Conservation (phyloP, 2,113 vertebrate species). For the Naja naja region DNA sequence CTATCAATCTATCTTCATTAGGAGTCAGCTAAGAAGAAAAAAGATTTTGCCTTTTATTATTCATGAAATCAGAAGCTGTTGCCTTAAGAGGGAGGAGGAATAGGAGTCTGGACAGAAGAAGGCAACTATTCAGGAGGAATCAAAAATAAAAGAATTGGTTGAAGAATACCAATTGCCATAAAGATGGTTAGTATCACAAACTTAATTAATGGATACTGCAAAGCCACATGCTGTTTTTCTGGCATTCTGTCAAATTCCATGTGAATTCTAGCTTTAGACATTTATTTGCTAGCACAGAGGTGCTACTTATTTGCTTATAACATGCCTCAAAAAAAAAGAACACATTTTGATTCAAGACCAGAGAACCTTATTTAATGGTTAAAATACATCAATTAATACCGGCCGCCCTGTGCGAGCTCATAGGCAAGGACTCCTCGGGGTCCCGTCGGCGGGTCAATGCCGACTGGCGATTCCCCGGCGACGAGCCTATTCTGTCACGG, state of each 20-base stretch:
- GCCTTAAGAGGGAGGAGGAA: neutral
- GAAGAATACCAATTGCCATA: neutral
- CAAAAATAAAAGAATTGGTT: neutral
- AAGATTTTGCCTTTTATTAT: neutral
- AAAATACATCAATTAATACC: neutral
- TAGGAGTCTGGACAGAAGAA: neutral
- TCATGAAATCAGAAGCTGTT: neutral
- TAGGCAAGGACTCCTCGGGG: too few relatives aligned
- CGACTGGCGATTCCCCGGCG: too few relatives aligned
- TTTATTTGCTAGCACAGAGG: neutral
- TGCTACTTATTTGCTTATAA: neutral
- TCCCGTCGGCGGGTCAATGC: too few relatives aligned
- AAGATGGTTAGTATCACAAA: neutral
- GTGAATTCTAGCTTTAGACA: neutral
- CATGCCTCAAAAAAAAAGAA: neutral
- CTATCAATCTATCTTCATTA: neutral
- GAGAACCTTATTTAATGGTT: neutral
- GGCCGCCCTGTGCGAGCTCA: too few relatives aligned
- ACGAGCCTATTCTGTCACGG: too few relatives aligned
- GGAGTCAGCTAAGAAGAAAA: neutral
- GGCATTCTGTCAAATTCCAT: neutral
- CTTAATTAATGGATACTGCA: neutral
- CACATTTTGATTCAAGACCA: neutral
- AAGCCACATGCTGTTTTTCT: neutral
- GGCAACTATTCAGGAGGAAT: neutral